These are phyloP conservation scores for Nezara viridula DNA, from an alignment of 2,888 invertebrate species.

Conservation along the genomic window DNA sequence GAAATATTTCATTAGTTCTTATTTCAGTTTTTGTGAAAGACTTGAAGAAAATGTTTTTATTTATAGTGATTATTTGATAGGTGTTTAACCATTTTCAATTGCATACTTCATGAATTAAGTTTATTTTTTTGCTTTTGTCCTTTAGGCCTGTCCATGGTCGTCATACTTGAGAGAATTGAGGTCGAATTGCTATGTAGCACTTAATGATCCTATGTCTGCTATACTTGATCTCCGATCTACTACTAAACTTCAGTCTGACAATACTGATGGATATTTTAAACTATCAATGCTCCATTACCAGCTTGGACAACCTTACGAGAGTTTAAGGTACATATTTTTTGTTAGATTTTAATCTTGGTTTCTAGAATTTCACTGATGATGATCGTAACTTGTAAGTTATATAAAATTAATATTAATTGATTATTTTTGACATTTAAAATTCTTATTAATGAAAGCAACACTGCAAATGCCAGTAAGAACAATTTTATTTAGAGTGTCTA, in stretches of 20 bases:
- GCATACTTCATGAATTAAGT: too few relatives aligned
- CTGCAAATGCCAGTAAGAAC: too few relatives aligned
- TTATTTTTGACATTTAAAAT: too few relatives aligned
- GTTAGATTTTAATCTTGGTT: not conserved
- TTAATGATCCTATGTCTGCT: slow-evolving; percentile 86
- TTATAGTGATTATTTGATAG: too few relatives aligned
- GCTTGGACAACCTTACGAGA: slow-evolving; percentile 91
- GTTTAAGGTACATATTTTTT: slow-evolving; percentile 78
- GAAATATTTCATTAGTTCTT: too few relatives aligned
- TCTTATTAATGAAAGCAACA: too few relatives aligned
- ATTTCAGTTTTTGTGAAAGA: too few relatives aligned
- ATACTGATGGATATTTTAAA: slow-evolving; percentile 87
- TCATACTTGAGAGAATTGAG: slow-evolving; percentile 85
- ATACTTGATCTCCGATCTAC: slow-evolving; percentile 91
- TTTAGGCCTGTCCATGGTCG: slow-evolving; percentile 88
- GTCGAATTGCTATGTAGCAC: slow-evolving; percentile 85
- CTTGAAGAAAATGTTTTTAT: too few relatives aligned
- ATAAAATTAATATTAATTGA: too few relatives aligned
- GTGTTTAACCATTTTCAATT: too few relatives aligned
- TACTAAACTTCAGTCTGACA: slow-evolving; percentile 92
- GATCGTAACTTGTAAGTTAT: too few relatives aligned
- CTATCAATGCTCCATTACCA: slow-evolving; percentile 89
- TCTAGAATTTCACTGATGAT: not conserved
- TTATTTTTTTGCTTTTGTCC: not conserved
- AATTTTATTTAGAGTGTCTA: too few relatives aligned